These are phyloP conservation scores for Simalia tracyae DNA, from an alignment of 2,797 vertebrate genomes.

Conservation along the genomic window DNA sequence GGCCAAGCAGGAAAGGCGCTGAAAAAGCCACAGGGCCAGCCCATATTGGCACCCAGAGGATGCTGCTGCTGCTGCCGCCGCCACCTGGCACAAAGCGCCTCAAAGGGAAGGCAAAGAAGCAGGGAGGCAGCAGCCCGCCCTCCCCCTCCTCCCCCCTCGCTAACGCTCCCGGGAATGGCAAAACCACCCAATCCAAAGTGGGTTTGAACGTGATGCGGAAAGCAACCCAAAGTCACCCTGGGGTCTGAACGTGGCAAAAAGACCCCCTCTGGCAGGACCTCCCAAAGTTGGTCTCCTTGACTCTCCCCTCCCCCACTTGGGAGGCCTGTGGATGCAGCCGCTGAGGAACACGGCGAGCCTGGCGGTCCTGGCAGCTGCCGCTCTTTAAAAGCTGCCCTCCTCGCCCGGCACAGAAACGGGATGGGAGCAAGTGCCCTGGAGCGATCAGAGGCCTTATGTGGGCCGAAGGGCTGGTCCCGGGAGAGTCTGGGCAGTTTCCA, in stretches of 20 bases:
- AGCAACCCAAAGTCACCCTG: background rate
- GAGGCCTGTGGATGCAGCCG: background rate
- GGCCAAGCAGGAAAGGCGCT: rapidly evolving
- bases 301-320: background rate
- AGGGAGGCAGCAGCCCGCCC: background rate
- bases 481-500: background rate
- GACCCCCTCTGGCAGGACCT: background rate
- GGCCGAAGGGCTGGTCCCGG: background rate
- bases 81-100: background rate
- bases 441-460: no score
- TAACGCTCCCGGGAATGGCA: background rate
- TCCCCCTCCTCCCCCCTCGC: background rate
- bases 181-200: background rate
- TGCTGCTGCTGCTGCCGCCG: no score
- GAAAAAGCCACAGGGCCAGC: no score
- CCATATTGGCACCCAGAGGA: no score
- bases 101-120: background rate
- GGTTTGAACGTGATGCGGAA: background rate
- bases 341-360: background rate
- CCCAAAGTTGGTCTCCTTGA: background rate
- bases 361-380: background rate
- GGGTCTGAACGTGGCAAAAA: background rate
- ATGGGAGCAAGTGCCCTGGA: background rate
- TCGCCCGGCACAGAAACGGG: background rate
- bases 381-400: background rate